Evolutionary conservation across 2,113 vertebrate genomes (phyloP).

Genomic region (Macrotis lagotis): DNA sequence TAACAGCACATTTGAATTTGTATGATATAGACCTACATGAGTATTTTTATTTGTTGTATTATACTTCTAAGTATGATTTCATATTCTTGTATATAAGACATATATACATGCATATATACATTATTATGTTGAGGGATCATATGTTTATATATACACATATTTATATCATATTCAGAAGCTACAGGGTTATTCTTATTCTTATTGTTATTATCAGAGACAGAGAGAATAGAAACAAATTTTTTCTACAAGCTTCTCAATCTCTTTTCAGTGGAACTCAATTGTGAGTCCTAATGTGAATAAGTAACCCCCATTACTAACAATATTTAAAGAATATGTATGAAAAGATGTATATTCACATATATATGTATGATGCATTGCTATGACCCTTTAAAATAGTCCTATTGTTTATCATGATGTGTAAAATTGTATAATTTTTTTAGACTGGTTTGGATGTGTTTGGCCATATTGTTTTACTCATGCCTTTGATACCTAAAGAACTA

Average conservation of each 20-base stretch:
- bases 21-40: conserved; percentile 20
- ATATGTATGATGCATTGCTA: neutral
- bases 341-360: neutral
- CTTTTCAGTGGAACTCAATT: neutral
- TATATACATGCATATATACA: neutral
- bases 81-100: neutral
- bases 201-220: neutral
- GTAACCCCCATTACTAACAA: neutral
- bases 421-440: conserved; percentile 20
- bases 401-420: conserved; percentile 5
- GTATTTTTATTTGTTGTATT: neutral
- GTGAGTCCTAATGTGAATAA: conserved; percentile 2
- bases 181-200: neutral
- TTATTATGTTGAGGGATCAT: neutral
- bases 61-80: neutral
- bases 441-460: conserved; percentile 26
- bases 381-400: neutral
- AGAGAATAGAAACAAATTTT: neutral
- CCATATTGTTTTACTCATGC: conserved; percentile 24
- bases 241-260: neutral
- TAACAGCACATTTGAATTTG: neutral
- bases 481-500: conserved; percentile 8
- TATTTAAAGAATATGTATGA: neutral
- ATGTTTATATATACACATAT: neutral
- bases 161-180: neutral